phyloP scores from a whole-genome alignment of 2,888 invertebrate species.

The Lasioglossum leucozonium region DNA sequence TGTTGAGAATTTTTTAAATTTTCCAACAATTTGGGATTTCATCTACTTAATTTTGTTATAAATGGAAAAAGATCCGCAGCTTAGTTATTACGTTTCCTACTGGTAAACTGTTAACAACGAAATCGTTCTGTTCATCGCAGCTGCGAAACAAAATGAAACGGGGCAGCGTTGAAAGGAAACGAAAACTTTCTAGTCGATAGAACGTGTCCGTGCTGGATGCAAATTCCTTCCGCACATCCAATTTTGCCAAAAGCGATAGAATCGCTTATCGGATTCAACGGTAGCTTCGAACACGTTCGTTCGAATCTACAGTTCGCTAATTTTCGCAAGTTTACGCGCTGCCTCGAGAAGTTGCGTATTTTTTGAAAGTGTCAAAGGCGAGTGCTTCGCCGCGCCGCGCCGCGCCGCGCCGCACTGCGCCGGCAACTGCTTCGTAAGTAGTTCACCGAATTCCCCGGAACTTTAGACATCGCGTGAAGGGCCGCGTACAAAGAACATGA shows the following conservation, averaged over 20 bases:
- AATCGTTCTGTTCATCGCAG: neutral
- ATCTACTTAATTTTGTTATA: too few species aligned
- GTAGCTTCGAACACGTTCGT: neutral
- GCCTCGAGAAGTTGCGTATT: neutral
- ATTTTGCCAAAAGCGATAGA: neutral
- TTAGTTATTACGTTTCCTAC: neutral
- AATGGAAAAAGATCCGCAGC: too few species aligned
- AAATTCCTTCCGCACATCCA: neutral
- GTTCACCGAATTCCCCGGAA: slow-evolving; percentile 44
- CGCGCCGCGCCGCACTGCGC: neutral
- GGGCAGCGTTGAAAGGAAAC: neutral
- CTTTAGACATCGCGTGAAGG: slow-evolving; percentile 12
- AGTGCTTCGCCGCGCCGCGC: neutral
- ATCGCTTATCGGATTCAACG: neutral
- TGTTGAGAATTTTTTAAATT: too few species aligned
- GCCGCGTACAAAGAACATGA: neutral
- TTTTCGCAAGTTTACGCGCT: neutral
- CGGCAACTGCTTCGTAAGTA: slow-evolving; percentile 27
- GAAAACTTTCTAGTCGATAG: neutral
- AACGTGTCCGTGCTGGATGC: neutral
- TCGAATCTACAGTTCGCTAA: neutral
- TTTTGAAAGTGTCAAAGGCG: neutral
- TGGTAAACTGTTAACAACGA: neutral
- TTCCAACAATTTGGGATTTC: too few species aligned
- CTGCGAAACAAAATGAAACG: neutral